Base-by-base conservation (phyloP, 2,888 invertebrate genomes). In the Phalera bucephala region DNA sequence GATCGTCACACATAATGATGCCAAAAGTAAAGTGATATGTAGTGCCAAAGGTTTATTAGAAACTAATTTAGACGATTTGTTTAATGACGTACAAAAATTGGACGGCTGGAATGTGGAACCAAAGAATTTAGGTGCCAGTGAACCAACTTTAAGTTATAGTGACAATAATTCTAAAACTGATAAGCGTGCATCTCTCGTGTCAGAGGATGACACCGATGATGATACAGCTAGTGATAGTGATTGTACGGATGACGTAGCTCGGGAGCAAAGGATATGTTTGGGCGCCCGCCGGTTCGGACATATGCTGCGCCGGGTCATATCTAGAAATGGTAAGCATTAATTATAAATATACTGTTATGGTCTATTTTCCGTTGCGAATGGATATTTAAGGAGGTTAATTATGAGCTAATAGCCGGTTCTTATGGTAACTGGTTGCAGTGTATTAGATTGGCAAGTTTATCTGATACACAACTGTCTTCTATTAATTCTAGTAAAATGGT, bases 11-110 rank as follows among this genome's bases (percentile, higher is more conserved):
- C 76, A 71, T 49, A 79, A 73, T 57, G 81, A 87, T 68, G 65
- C 71, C 66, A 80, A 80, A 72, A 77, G 74, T 68, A 85, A 82
- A 81, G 89, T 89, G 80, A 86, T 88, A 82, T 80, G 84, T 63
- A 89, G 87, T 87, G 86, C 89, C 88, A 89, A 89, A 88, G 89
- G 89, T 80, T 80, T 89, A 74, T 78, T 89, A 85, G 89, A 89
- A 77, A 89, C 89, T 54, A 88, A 89, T 80, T 73, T 89, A 74
- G 89, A 89, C 60, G 89, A 88, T 65, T 64, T 89, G 52, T 88
- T 89, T 48, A 77, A 73, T 46, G 88, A 89, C 58, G 74, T 74
- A 45, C 71, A 77, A 43, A 77, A 71, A 51, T 44, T 71, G 33
- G 80, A 82, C 48, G 66, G 70, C 35, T 83, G 83, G 81, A 66